Conservation (phyloP, 2,797 vertebrate species). For the Paramormyrops hopkinsi region DNA sequence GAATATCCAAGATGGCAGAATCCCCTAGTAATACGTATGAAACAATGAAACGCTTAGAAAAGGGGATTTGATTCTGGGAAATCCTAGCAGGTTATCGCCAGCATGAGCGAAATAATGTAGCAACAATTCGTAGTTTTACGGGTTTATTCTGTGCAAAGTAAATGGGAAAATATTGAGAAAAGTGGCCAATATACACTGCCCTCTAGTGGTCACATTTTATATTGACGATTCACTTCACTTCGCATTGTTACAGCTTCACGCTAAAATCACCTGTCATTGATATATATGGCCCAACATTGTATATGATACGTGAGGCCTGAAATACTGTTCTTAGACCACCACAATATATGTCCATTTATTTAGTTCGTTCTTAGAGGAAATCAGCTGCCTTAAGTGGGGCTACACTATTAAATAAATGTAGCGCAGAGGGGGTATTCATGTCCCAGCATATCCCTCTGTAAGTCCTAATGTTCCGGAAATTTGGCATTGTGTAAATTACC, state of each 20-base stretch:
- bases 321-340: not conserved
- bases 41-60: not conserved
- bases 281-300: not conserved
- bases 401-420: too few relatives aligned
- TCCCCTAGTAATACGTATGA: not conserved
- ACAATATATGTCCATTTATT: not conserved
- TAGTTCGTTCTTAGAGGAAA: not conserved
- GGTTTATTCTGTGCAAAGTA: not conserved
- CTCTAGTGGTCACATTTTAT: not conserved
- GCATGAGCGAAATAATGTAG: not conserved
- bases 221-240: not conserved
- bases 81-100: not conserved
- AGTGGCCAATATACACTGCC: not conserved
- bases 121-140: not conserved
- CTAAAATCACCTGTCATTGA: not conserved
- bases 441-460: too few relatives aligned
- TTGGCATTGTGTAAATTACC: too few relatives aligned
- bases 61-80: not conserved
- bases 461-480: too few relatives aligned
- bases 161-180: not conserved
- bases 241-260: not conserved
- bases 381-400: slow-evolving; percentile 28
- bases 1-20: not conserved
- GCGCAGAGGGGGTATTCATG: too few relatives aligned
- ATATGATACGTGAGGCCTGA: not conserved